Base-by-base conservation (phyloP, 2,797 vertebrate species). In the Apogon talboti region DNA sequence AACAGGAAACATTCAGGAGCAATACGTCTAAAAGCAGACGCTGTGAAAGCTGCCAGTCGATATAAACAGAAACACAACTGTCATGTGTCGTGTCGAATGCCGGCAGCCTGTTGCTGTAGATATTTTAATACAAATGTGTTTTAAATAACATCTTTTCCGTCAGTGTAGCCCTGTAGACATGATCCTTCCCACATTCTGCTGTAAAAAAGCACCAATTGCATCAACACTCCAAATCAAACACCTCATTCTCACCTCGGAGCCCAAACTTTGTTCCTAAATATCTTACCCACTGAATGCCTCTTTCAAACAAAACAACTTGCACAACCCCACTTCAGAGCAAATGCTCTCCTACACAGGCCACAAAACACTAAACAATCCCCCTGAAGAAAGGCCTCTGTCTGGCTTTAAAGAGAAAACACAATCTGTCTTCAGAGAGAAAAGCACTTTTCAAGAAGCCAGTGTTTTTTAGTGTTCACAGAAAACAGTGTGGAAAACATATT, bases 361-460 rank as follows among this genome's bases (percentile, higher is more conserved):
- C 81, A 84, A 78, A 84, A 79, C 76, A 78, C 71, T 54, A 73
- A 79, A 76, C 71, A 80, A 44, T 55, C 62, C 51, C 73, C 53
- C 13, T 28, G 56, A 75, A 83, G 74, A 79, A 82, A 63, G 67
- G 64, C 71, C 76, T 68, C 74, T 13, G 62, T 67, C 70, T 82
- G 74, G 64, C 62, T 73, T 58, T 46, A 9, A 38, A 71, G 56
- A 73, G 49, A 75, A 75, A 81, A 78, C 69, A 70, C 44, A 52
- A 59, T 78, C 53, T 63, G 65, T 73, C 59, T 60, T 71, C 28
- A 16, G 69, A 78, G 66, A 54, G 65, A 76, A 78, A 79, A 78
- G 46, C 53, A 55, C 66, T 81, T 88, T 90, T 86, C 72, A 79
- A 85, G 71, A 68, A 76, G 76, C 65, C 66, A 37, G 47, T 48